Evolutionary conservation across 1,140 invertebrate species (phyloP).

Genomic region (Pollicipes pollicipes): DNA sequence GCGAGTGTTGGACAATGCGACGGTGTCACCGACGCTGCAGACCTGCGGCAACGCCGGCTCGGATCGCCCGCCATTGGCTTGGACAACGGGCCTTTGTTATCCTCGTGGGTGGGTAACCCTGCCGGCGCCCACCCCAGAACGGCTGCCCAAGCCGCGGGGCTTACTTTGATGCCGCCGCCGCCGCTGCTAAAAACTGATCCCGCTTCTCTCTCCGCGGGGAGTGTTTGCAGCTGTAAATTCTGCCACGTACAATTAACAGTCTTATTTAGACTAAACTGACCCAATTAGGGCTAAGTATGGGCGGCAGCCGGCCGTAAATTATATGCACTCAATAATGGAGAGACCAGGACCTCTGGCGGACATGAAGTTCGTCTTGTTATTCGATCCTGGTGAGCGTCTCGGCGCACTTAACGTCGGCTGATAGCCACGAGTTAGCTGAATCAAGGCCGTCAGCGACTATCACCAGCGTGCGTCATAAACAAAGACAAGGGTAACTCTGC

Average conservation of each 20-base stretch:
- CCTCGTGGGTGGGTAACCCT: no score
- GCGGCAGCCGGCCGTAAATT: not conserved
- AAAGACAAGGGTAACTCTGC: not conserved
- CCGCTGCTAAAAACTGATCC: not conserved
- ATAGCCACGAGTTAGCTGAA: not conserved
- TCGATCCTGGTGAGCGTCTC: not conserved
- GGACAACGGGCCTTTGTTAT: no score
- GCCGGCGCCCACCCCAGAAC: no score
- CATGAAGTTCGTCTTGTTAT: not conserved
- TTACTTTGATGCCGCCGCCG: no score
- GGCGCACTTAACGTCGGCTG: not conserved
- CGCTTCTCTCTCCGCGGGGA: not conserved
- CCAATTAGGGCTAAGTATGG: not conserved
- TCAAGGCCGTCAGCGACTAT: not conserved
- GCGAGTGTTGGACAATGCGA: no score
- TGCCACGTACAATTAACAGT: not conserved
- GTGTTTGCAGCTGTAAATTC: not conserved
- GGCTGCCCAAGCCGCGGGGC: no score
- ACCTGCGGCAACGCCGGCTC: no score
- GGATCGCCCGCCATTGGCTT: no score
- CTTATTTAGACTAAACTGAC: not conserved
- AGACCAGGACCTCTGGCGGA: not conserved
- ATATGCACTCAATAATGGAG: not conserved
- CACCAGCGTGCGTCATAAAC: not conserved
- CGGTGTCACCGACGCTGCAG: no score